Base-by-base conservation (phyloP, 2,113 vertebrate species). In the Steatornis caripensis region DNA sequence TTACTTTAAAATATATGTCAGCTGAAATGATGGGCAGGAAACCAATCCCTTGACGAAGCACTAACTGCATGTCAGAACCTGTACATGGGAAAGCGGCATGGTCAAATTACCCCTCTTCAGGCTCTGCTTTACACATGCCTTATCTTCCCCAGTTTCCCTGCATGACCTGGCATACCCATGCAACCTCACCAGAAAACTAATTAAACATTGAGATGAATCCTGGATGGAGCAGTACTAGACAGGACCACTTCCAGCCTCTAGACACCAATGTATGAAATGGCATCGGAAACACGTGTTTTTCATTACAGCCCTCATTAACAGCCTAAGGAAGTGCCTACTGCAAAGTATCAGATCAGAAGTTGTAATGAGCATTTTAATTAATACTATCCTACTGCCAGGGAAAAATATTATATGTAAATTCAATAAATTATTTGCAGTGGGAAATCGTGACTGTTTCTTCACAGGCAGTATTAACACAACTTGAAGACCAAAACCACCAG, bases 281-380 rank as follows among this genome's bases (percentile, higher is more conserved):
- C 34, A 82, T 41, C 4, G 14, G 82, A 90, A 95, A 69, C 46
- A 5, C 2, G 12, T 2, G 1, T n/a, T 88, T 86, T 39, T 61
- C 68, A 68, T 57, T 75, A 43, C 46, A 64, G 88, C 72, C 79
- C 39, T 88, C 15, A 34, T 57, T 84, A 89, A 93, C 26, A 89
- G 85, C 95, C 93, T 74, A 6, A 83, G 94, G 93, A 93, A 83
- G 84, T 2, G 75, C 66, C 90, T 94, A 75, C 90, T 83, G 66
- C 85, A 30, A 68, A 49, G 48, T 3, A 93, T 61, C 90, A 84
- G 71, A 90, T 84, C 82, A 39, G 9, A 79, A 89, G 69, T 41
- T 37, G 23, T 76, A 91, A 94, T 45, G 37, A 96, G 55, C 34
- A n/a, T 77, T 87, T 91, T 96, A 96, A 96, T 95, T 94, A 95